phyloP scores from a whole-genome alignment of 1,140 invertebrate species.

The Drosophila rhopaloa region DNA sequence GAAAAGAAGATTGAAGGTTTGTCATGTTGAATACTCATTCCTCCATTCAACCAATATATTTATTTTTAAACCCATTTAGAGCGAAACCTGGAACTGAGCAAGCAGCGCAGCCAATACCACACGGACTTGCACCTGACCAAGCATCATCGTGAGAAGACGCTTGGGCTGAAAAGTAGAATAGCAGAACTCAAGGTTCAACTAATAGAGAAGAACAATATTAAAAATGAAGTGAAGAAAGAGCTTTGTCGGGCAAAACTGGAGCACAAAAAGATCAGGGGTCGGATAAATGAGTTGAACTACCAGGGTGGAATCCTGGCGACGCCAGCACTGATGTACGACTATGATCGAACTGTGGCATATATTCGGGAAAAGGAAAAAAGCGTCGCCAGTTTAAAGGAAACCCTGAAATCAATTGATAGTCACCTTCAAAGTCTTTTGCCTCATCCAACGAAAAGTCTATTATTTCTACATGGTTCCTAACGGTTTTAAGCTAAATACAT shows the following conservation, averaged over 20 bases:
- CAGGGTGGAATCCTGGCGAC: constrained; percentile 17
- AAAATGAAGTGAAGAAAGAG: neutral
- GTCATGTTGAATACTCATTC: no score
- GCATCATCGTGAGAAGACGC: constrained; percentile 6
- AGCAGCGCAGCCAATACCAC: neutral
- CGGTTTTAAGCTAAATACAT: neutral
- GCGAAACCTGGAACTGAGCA: constrained; percentile 7
- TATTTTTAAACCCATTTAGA: neutral
- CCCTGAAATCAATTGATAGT: neutral
- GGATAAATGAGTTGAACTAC: neutral
- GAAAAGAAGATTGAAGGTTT: constrained; percentile 41
- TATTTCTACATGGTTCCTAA: no score
- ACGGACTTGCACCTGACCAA: constrained; percentile 6
- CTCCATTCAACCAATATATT: neutral
- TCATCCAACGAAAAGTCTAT: no score
- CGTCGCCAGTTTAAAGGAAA: neutral
- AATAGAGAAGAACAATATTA: neutral
- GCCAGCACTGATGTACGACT: constrained; percentile 29
- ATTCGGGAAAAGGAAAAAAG: neutral
- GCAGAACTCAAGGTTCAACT: neutral
- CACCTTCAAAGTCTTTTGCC: neutral
- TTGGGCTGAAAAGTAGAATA: neutral
- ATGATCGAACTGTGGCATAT: constrained; percentile 1
- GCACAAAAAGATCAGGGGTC: neutral
- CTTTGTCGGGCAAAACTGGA: neutral